Conservation (phyloP, 2,888 invertebrate genomes). For the Trichopoda pennipes region DNA sequence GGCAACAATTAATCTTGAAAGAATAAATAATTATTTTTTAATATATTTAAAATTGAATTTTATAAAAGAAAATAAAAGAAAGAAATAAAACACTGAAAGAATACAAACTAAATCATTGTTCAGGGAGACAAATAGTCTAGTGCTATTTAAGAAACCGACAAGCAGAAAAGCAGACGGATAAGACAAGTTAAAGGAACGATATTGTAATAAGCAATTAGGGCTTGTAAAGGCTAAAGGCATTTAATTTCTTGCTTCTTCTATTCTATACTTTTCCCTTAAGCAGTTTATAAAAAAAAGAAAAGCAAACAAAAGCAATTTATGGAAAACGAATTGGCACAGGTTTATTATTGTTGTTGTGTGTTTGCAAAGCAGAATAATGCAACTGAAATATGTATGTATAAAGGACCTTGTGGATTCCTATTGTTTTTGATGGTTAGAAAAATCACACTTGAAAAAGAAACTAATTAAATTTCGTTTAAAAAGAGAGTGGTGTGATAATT, state of each 20-base stretch:
- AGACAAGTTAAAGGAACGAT: not conserved
- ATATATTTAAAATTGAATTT: constrained; percentile 58
- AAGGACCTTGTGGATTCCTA: constrained; percentile 9
- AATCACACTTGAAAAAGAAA: constrained; percentile 53
- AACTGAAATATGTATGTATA: not conserved
- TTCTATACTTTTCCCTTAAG: not conserved
- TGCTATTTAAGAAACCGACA: constrained; percentile 7
- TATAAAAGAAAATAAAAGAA: constrained; percentile 12
- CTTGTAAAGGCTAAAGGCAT: constrained; percentile 25
- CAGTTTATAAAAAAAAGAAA: not conserved
- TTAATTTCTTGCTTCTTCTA: not conserved
- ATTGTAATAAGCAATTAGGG: constrained; percentile 55
- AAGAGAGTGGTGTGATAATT: constrained; percentile 74
- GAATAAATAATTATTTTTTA: constrained; percentile 49
- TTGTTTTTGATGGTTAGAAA: constrained; percentile 57
- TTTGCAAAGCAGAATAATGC: not conserved
- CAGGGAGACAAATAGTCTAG: constrained; percentile 66
- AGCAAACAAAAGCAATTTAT: constrained; percentile 28
- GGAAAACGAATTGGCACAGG: constrained; percentile 63
- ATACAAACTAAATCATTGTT: constrained; percentile 26
- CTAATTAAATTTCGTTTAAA: constrained; percentile 28
- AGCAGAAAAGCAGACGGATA: no score
- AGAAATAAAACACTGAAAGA: constrained; percentile 17
- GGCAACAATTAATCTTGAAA: constrained; percentile 42
- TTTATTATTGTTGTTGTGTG: constrained; percentile 12